These are phyloP conservation scores for Cyrtonyx montezumae DNA, from an alignment of 2,113 vertebrate species.

Conservation along the genomic window DNA sequence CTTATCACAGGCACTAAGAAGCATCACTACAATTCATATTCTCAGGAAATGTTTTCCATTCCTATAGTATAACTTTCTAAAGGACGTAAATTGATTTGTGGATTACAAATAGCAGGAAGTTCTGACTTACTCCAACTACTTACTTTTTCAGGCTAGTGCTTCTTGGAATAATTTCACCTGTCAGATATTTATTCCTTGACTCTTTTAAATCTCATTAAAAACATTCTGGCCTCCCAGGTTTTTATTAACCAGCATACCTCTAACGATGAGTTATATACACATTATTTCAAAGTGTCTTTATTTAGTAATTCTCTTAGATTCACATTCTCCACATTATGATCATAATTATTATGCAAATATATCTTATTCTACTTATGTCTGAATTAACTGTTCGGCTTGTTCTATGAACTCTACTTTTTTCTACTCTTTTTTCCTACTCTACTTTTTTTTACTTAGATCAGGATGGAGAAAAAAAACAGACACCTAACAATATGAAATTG, in stretches of 20 bases:
- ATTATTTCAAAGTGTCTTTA: neutral
- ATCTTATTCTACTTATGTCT: neutral
- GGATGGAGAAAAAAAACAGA: neutral
- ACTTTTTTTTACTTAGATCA: no score
- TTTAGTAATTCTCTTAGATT: neutral
- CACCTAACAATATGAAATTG: neutral
- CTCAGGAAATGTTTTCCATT: neutral
- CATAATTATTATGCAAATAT: neutral
- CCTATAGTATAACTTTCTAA: neutral
- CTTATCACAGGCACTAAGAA: neutral
- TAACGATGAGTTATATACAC: neutral
- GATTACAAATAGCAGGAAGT: neutral
- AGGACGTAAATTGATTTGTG: neutral
- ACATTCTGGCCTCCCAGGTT: neutral
- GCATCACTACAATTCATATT: neutral
- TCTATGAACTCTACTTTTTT: neutral
- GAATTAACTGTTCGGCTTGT: neutral
- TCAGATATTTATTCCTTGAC: neutral
- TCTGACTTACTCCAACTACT: neutral
- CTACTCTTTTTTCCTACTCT: no score
- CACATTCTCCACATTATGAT: neutral
- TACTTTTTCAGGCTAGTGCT: neutral
- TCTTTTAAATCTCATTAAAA: conserved; percentile 9
- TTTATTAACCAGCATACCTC: neutral
- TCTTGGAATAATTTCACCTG: neutral